phyloP scores from a whole-genome alignment of 2,888 invertebrate species.

The Fragum whitleyi region DNA sequence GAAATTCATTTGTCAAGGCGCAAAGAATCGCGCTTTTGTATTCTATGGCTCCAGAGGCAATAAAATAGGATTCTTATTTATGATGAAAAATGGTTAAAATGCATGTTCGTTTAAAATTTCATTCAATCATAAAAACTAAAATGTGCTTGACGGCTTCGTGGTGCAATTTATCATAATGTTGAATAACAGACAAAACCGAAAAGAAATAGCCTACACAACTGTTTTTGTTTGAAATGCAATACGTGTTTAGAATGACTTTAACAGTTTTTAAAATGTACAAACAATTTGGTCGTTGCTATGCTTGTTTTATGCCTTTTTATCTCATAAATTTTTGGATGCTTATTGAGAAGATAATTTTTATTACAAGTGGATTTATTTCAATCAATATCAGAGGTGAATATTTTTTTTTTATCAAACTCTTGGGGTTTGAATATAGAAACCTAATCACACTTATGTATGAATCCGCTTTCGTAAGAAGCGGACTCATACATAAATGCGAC shows the following conservation, averaged over 20 bases:
- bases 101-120: slow-evolving; percentile 12
- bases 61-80: neutral
- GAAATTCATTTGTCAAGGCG: slow-evolving; percentile 51
- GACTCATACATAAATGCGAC: too few relatives aligned
- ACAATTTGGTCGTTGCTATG: too few relatives aligned
- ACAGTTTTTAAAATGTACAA: neutral
- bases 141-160: neutral
- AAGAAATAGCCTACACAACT: neutral
- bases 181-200: neutral
- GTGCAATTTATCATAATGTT: neutral
- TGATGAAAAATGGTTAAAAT: slow-evolving; percentile 6
- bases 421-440: too few relatives aligned
- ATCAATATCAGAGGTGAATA: too few relatives aligned
- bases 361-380: too few relatives aligned
- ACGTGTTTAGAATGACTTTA: neutral
- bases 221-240: neutral
- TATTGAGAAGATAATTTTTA: too few relatives aligned
- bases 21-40: neutral
- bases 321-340: too few relatives aligned
- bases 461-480: too few relatives aligned
- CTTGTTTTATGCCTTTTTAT: too few relatives aligned
- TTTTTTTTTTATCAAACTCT: too few relatives aligned
- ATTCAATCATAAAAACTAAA: neutral
- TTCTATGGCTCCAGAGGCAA: neutral
- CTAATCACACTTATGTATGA: too few relatives aligned